A percentile compares a stretch with the other conserved stretches of the same genome.
Conservation (phyloP, 2,113 vertebrate genomes). For the Phrynocephalus versicolor region DNA sequence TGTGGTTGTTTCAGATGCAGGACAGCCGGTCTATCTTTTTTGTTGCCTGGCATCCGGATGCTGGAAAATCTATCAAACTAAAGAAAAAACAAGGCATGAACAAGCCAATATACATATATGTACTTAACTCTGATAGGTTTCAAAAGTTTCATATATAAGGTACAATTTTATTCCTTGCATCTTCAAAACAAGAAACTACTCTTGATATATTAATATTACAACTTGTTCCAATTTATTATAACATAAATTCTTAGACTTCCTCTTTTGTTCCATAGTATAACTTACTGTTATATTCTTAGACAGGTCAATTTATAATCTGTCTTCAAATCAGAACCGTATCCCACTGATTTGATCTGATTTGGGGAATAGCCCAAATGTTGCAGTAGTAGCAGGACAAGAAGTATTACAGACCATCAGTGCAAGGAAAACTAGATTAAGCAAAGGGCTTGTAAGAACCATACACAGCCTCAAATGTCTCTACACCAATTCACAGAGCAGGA, state of each 20-base stretch:
- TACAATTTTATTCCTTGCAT: background rate
- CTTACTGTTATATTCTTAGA: background rate
- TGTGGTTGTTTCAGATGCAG: constrained; percentile 72
- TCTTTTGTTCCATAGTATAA: background rate
- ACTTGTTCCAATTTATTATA: too few species aligned
- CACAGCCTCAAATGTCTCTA: too few species aligned
- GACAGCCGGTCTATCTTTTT: constrained; percentile 82
- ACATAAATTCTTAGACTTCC: background rate
- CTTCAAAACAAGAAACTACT: background rate
- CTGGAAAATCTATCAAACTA: constrained; percentile 88
- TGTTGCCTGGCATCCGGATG: constrained; percentile 88
- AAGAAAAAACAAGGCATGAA: background rate
- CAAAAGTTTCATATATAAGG: background rate
- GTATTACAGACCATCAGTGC: too few species aligned
- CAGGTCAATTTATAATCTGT: background rate
- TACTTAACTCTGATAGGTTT: background rate
- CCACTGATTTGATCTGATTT: too few species aligned
- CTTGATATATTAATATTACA: background rate
- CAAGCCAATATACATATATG: background rate
- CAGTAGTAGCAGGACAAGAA: too few species aligned
- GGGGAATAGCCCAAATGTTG: too few species aligned
- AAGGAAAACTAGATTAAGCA: too few species aligned
- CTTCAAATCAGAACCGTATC: background rate
- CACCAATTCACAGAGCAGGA: too few species aligned
- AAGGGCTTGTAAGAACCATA: too few species aligned